Conservation (phyloP, 2,113 vertebrate species). For the Pluvianellus socialis region DNA sequence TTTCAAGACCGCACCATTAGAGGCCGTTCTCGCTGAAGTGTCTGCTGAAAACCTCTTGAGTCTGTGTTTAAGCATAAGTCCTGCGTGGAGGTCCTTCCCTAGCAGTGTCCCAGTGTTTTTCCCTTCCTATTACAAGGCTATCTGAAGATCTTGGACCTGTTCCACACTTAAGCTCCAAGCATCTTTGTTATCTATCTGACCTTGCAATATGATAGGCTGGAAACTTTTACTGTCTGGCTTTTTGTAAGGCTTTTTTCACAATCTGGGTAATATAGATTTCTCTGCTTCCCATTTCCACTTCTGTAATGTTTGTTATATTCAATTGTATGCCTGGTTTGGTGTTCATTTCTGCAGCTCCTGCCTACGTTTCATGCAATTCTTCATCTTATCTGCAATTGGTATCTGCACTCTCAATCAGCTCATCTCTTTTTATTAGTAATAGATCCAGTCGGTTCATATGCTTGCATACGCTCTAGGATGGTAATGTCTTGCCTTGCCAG, state of each 20-base stretch:
- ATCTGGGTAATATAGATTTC: not conserved
- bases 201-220: constrained; percentile 6
- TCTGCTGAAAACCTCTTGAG: not conserved
- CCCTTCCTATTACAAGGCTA: not conserved
- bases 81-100: not conserved
- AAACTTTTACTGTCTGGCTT: constrained; percentile 17
- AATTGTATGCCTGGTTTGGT: not conserved
- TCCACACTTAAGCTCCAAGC: constrained; percentile 15
- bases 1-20: not conserved
- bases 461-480: not conserved
- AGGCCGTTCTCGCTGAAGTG: not conserved
- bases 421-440: constrained; percentile 47
- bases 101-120: not conserved
- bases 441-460: not conserved
- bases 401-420: constrained; percentile 1
- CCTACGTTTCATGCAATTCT: not conserved
- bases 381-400: not conserved
- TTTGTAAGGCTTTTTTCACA: constrained; percentile 19
- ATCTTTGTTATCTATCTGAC: constrained; percentile 31
- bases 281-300: constrained; percentile 30
- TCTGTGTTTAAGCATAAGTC: not conserved
- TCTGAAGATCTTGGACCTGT: constrained; percentile 33
- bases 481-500: constrained; percentile 15
- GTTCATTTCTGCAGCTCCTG: constrained; percentile 31
- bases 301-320: constrained; percentile 2